A percentile compares a stretch with the other conserved stretches of the same genome.
These are phyloP conservation scores for Mus spretus DNA, from an alignment of 2,797 vertebrate species.

Conservation along the genomic window DNA sequence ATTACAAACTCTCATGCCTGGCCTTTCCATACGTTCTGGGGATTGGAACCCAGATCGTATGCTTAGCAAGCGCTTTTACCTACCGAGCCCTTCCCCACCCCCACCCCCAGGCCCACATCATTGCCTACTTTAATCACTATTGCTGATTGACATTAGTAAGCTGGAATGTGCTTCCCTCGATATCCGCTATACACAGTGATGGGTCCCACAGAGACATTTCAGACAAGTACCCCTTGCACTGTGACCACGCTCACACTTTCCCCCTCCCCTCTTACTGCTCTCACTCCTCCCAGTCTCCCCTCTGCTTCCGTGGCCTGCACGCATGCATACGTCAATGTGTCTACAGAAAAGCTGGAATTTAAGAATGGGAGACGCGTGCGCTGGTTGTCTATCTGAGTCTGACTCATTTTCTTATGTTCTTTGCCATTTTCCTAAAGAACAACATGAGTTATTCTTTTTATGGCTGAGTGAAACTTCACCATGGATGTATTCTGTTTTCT, in stretches of 20 bases:
- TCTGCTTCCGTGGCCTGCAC: background rate
- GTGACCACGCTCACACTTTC: background rate
- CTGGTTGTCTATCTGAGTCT: background rate
- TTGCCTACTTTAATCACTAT: slow-evolving; percentile 2
- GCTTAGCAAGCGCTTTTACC: background rate
- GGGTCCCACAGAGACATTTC: background rate
- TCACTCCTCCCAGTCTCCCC: background rate
- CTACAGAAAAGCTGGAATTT: background rate
- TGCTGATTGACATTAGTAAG: background rate
- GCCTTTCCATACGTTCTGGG: no score
- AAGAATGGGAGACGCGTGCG: background rate
- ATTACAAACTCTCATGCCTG: background rate
- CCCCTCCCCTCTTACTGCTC: no score
- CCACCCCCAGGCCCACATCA: background rate
- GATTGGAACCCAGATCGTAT: background rate
- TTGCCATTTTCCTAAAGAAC: background rate
- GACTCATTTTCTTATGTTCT: background rate
- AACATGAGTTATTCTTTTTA: background rate
- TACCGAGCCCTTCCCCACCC: background rate
- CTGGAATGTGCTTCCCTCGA: background rate
- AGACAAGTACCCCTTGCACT: background rate
- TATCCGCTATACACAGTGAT: no score
- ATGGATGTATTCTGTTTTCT: background rate
- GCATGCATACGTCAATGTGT: background rate
- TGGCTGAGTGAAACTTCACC: background rate